Percentiles rank a stretch among this genome's conserved stretches.
Evolutionary conservation across 2,113 vertebrate genomes (phyloP).

Genomic region (Pleuronectes platessa): DNA sequence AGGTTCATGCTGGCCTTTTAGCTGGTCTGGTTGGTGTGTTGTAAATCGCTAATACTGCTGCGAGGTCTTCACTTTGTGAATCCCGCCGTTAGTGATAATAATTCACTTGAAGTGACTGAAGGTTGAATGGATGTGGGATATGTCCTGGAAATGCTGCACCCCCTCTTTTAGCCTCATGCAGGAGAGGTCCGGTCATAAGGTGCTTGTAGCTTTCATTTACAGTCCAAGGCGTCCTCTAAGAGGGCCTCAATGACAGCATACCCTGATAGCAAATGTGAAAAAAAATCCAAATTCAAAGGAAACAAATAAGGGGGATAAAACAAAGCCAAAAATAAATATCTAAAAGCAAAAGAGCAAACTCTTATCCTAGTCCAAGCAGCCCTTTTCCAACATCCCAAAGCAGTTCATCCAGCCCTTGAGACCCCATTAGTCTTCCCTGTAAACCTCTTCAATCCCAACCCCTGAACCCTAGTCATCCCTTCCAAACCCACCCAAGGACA

Average conservation of each 20-base stretch:
- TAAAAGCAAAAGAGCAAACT: conserved; percentile 67
- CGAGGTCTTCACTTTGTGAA: conserved; percentile 45
- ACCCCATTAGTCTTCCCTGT: conserved; percentile 43
- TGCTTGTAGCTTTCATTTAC: conserved; percentile 82
- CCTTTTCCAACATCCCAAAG: conserved; percentile 60
- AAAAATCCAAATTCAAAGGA: conserved; percentile 69
- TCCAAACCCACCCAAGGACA: conserved; percentile 65
- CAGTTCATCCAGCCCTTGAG: conserved; percentile 51
- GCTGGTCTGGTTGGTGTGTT: conserved; percentile 46
- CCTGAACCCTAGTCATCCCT: conserved; percentile 28
- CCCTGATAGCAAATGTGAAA: conserved; percentile 78
- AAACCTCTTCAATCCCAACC: conserved; percentile 51
- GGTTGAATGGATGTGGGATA: conserved; percentile 57
- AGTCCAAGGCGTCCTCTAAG: conserved; percentile 72
- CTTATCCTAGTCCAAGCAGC: conserved; percentile 66
- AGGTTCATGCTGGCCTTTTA: conserved; percentile 53
- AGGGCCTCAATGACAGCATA: conserved; percentile 74
- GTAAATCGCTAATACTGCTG: conserved; percentile 78
- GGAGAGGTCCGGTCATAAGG: conserved; percentile 78
- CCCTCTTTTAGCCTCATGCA: conserved; percentile 74
- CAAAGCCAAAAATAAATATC: conserved; percentile 73
- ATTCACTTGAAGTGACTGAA: conserved; percentile 51
- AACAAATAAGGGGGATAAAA: conserved; percentile 60
- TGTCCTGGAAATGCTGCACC: conserved; percentile 58
- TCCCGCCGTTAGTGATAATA: conserved; percentile 58